Evolutionary conservation across 1,140 invertebrate genomes (phyloP), one percentile per base, ranked within the genome.

Genomic region (Arion vulgaris): DNA sequence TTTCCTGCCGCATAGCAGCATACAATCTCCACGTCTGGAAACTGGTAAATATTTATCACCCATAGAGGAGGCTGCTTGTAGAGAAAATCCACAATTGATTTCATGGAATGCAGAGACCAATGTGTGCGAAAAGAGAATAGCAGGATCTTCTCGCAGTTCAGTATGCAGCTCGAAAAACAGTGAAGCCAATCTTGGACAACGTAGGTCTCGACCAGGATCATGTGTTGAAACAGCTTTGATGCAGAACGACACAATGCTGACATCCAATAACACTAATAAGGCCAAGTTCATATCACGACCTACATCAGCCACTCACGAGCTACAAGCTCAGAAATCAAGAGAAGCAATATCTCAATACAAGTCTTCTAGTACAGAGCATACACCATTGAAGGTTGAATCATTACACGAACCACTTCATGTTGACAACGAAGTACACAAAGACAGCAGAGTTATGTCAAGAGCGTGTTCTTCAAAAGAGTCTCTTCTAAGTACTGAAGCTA

Each of bases 401-500:
- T 9, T 15, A 57, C 23, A 19, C 53, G 5, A 2, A 23, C 53
- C 53, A 23, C 9, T 4, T 57, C 23, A 5, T 57, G 23, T 11
- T 23, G 53, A 57, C 23, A n/a, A 57, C 26, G 5, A 15, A 19
- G 4, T 57, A 23, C 23, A 4, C 53, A 57, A 57, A 57, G 17
- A n/a, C 19, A 57, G 19, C 53, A 23, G 17, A 19, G 23, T 57
- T 57, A 9, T 23, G 19, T 57, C 53, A 57, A 57, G 53, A 23
- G 53, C 53, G 23, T 57, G 53, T 23, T 57, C 53, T 57, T 57
- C 53, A 57, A 57, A n/a, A 57, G 53, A 57, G 53, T 57, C 53
- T 57, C 53, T 57, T 9, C 53, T 15, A 4, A 57, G 53, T 57
- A 57, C 5, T 57, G 26, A 19, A 57, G 53, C 53, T 23, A n/a